phyloP scores from a whole-genome alignment of 2,888 invertebrate genomes.

The Zeuzera pyrina region DNA sequence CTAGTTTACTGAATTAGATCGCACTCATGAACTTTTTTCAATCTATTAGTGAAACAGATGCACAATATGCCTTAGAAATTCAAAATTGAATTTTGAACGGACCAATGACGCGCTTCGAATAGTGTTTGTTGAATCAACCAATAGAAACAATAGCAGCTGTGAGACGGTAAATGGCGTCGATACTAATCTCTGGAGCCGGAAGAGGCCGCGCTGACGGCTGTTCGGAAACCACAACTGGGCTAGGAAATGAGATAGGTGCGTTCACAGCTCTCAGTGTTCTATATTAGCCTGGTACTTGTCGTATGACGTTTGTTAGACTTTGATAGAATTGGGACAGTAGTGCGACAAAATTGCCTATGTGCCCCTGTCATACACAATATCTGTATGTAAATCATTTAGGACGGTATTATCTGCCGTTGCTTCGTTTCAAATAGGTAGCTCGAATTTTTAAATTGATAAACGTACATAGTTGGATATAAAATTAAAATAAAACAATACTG shows the following conservation, averaged over 20 bases:
- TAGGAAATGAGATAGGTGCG: slow-evolving; percentile 71
- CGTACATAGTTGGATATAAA: slow-evolving; percentile 18
- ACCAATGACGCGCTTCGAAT: not conserved
- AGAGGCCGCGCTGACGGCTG: slow-evolving; percentile 57
- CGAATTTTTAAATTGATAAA: not conserved
- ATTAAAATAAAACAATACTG: too few relatives aligned
- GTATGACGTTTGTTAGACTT: slow-evolving; percentile 20
- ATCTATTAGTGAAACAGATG: too few relatives aligned
- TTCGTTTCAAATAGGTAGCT: too few relatives aligned
- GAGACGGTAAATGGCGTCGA: slow-evolving; percentile 63
- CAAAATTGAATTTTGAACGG: slow-evolving; percentile 1
- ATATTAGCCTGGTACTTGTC: slow-evolving; percentile 30
- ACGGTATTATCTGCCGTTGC: too few relatives aligned
- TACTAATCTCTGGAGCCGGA: slow-evolving; percentile 71
- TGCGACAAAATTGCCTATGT: not conserved
- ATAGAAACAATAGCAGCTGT: slow-evolving; percentile 52
- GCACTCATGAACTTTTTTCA: too few relatives aligned
- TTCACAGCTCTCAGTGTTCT: slow-evolving; percentile 46
- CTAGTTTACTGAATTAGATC: too few relatives aligned
- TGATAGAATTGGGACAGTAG: slow-evolving; percentile 45
- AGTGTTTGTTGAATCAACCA: slow-evolving; percentile 24
- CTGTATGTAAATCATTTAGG: too few relatives aligned
- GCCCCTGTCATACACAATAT: too few relatives aligned
- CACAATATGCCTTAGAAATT: too few relatives aligned
- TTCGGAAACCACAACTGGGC: slow-evolving; percentile 68